Evolutionary conservation across 2,113 vertebrate species (phyloP), one percentile per base, ranked within the genome.

Genomic region (Micronycteris hirsuta): DNA sequence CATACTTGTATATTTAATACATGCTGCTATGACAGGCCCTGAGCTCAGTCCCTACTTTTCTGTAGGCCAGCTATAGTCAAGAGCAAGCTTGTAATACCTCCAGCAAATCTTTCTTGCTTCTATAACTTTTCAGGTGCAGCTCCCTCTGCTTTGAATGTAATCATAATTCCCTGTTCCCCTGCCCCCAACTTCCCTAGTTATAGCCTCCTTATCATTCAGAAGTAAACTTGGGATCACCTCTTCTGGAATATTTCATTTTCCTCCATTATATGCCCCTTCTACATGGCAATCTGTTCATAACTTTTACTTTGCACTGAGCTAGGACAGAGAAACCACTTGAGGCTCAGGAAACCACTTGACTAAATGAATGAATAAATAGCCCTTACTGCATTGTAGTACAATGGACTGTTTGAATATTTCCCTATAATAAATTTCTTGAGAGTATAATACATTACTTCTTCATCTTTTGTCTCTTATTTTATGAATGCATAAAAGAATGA

Each of bases 401-500:
- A 87, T 47, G 20, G 41, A 61, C n/a, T 84, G 5, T 43, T 83
- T 73, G 65, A 78, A n/a, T 86, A n/a, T 84, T 74, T 91, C 70
- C 71, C 24, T 16, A 36, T 31, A 54, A 65, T 52, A 76, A 92
- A 36, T 56, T 87, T 89, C 43, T 85, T 84, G 71, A 91, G n/a
- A 81, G 56, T 45, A 90, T 71, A 38, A 95, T 74, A 11, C 43
- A 94, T 43, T 87, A 83, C 24, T 93, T 95, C 71, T 85, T 82
- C 4, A 36, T 89, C n/a, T 86, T 88, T 86, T 91, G 82, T 91
- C 36, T 86, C 58, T 61, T 82, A 26, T 87, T 7, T 63, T 87
- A 74, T 45, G 17, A 45, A 45, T 71, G 33, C 16, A 83, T 56
- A 61, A 86, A 76, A 61, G 2, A 88, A 83, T 38, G 58, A 94